A percentile compares a stretch with the other conserved stretches of the same genome.
phyloP scores from a whole-genome alignment of 2,888 invertebrate species.

The Lasius platythorax region DNA sequence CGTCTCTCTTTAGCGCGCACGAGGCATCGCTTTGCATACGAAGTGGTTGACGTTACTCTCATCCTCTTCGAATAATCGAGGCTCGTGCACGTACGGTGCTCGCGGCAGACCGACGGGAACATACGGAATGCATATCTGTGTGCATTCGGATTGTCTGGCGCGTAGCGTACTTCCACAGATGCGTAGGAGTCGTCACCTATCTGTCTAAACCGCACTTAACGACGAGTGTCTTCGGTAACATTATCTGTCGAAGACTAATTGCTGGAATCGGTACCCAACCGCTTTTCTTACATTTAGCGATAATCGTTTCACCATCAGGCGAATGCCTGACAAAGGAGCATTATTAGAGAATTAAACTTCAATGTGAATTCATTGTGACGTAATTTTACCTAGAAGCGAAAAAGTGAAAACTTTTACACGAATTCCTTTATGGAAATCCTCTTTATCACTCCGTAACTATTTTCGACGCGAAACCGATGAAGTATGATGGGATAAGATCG shows the following conservation, averaged over 20 bases:
- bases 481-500: not conserved
- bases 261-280: slow-evolving; percentile 1
- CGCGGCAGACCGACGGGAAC: slow-evolving; percentile 42
- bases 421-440: not conserved
- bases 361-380: too few species aligned
- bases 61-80: slow-evolving; percentile 74
- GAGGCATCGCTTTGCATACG: slow-evolving; percentile 73
- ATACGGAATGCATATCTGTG: slow-evolving; percentile 43
- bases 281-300: slow-evolving; percentile 19
- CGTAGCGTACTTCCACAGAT: slow-evolving; percentile 41
- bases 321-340: not conserved
- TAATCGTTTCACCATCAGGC: slow-evolving; percentile 2
- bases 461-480: not conserved
- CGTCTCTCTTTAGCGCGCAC: slow-evolving; percentile 59
- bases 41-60: slow-evolving; percentile 74
- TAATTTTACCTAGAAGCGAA: not conserved
- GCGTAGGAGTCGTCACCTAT: slow-evolving; percentile 32
- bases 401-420: not conserved
- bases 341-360: not conserved
- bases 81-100: slow-evolving; percentile 72
- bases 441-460: not conserved
- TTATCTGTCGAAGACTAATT: slow-evolving; percentile 42
- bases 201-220: slow-evolving; percentile 15
- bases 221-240: slow-evolving; percentile 41
- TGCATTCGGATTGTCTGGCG: slow-evolving; percentile 59